Evolutionary conservation across 2,888 invertebrate genomes (phyloP), one percentile per base, ranked within the genome.

Genomic region (Ophion obscuratus): DNA sequence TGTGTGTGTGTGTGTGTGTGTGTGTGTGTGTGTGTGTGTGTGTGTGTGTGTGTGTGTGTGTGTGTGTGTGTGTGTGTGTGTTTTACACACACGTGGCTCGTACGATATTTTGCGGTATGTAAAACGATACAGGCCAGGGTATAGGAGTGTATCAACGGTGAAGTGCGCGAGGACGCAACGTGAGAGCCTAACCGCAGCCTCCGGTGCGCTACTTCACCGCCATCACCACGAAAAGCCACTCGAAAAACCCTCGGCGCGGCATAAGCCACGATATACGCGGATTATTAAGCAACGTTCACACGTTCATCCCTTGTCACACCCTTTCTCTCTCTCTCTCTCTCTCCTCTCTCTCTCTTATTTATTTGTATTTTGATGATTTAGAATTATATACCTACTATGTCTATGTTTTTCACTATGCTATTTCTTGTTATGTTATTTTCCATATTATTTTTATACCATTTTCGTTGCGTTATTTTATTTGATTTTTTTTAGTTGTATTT

Each of bases 241-340:
- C 66, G 78, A 70, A 64, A 78, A 82, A 78, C 70, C 66, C 84
- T 66, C 79, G 36, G 44, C 62, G 59, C 57, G 70, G 17, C 20
- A 27, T 61, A 59, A 75, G 74, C 62, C 40, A 20, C 9, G 31
- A 47, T 88, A 88, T 88, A 92, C 53, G 5, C 90, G 90, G 91
- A 89, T 92, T 92, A 92, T 92, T 92, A 90, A 92, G 91, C 91
- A 92, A 90, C 90, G 88, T 91, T 92, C 91, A 89, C 92, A 91
- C 92, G 90, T 91, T 90, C 88, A 66, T 87, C 62, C 70, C 76
- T 53, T 53, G 1, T 53, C 14, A 2, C 53, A 0, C 66, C 24
- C 76, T 20, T 24, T 57, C 10, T 62, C 62, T 62, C 24, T 75
- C 76, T 76, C 2, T 53, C 31, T 24, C 9, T 62, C 17, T 53